A percentile compares a stretch with the other conserved stretches of the same genome.
phyloP scores from a whole-genome alignment of 2,888 invertebrate species.

The Luperina nickerlii region DNA sequence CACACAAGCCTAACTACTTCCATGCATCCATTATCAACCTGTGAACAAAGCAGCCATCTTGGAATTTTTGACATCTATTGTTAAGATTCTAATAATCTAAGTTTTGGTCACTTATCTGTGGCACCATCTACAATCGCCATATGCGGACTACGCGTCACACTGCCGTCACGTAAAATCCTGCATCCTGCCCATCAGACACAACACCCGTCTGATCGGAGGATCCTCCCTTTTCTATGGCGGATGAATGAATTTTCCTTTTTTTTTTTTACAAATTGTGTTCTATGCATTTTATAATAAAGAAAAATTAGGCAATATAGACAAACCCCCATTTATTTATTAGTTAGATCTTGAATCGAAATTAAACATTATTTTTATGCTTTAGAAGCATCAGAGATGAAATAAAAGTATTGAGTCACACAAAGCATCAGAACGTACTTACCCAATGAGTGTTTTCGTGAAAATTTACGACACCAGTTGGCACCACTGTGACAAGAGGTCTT shows the following conservation, averaged over 20 bases:
- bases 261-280: neutral
- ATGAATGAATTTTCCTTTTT: neutral
- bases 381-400: too few species aligned
- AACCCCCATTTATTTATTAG: neutral
- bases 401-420: neutral
- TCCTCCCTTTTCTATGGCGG: neutral
- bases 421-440: neutral
- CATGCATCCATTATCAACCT: conserved; percentile 47
- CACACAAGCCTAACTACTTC: conserved; percentile 49
- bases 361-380: neutral
- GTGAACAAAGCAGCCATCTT: conserved; percentile 6
- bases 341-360: neutral
- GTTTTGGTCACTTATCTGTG: neutral
- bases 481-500: too few species aligned
- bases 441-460: too few species aligned
- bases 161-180: neutral
- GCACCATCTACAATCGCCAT: neutral
- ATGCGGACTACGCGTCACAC: neutral
- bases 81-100: neutral
- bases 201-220: neutral
- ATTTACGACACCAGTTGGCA: too few species aligned
- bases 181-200: neutral
- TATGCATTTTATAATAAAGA: neutral
- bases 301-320: neutral
- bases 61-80: conserved; percentile 23